Base-by-base conservation (phyloP, 1,140 invertebrate genomes). In the Bombus superbus region DNA sequence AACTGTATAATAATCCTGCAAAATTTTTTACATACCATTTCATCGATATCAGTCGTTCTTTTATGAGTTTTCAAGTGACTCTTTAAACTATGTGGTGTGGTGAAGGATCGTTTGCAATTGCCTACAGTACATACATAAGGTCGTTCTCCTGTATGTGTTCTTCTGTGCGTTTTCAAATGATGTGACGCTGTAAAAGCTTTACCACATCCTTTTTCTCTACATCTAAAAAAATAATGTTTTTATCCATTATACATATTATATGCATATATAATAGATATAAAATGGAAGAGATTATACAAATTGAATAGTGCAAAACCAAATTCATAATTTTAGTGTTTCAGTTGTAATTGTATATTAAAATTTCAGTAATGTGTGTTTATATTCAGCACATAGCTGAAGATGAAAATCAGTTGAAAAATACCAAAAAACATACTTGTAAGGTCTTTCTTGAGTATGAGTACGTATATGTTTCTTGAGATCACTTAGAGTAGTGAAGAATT, bases 151-250 rank as follows among this genome's bases (percentile, higher is more conserved):
- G 96, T 97, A 78, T 95, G 94, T 32, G 94, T 95, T 44, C 94
- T 92, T 81, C 94, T 96, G 93, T 98, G 98, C 5, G 97, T 98
- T 96, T 99, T 99, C 64, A 99, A 95, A 94, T 99, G 98, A 96
- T 99, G 98, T 71, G 98, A 98, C 32, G 98, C 98, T 13, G 98
- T 98, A 94, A 99, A 99, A 1, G 98, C 97, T 93, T 98, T 99
- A 44, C 97, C 97, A 93, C 98, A 99, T 40, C 98, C 98, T 89
- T 97, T 97, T 93, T 97, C 97, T 75, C 96, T 94, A 92, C 98
- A 99, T 93, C 97, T 93, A 80, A 93, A 94, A 89, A 75, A 81
- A 84, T 87, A 11, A 74, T 22, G n/a, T 32, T 57, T 74, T 47
- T 44, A 1, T 47, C 40, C 38, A 57, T 11, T 38, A 44, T 71